phyloP scores from a whole-genome alignment of 2,113 vertebrate species.

The Oncorhynchus clarkii region DNA sequence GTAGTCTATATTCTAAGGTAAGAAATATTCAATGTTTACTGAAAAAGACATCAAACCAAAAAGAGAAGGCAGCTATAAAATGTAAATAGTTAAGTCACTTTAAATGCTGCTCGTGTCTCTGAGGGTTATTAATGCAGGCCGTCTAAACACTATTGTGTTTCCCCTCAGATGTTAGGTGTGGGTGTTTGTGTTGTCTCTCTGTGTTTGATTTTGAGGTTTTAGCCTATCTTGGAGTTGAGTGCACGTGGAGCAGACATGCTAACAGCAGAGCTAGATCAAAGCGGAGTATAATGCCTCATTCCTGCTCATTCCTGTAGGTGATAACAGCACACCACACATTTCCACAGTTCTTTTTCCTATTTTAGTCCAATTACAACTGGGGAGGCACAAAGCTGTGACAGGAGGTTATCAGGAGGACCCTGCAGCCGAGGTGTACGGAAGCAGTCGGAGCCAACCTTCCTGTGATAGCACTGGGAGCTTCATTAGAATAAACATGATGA shows the following conservation, averaged over 20 bases:
- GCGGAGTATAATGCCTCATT: slow-evolving; percentile 47
- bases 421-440: slow-evolving; percentile 27
- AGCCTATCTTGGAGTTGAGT: slow-evolving; percentile 1
- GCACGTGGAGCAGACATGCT: neutral
- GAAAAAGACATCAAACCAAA: too few relatives aligned
- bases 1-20: too few relatives aligned
- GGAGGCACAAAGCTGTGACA: slow-evolving; percentile 32
- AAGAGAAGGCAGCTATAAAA: too few relatives aligned
- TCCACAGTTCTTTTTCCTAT: slow-evolving; percentile 32
- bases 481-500: neutral
- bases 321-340: slow-evolving; percentile 44
- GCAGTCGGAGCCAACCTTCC: slow-evolving; percentile 32
- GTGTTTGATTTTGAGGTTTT: slow-evolving; percentile 45
- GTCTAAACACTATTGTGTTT: slow-evolving; percentile 31
- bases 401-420: slow-evolving; percentile 60
- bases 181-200: slow-evolving; percentile 42
- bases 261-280: slow-evolving; percentile 53
- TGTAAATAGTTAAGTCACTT: too few relatives aligned
- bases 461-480: slow-evolving; percentile 37
- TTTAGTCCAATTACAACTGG: slow-evolving; percentile 44
- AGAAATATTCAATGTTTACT: too few relatives aligned
- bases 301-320: slow-evolving; percentile 33
- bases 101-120: too few relatives aligned
- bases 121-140: slow-evolving; percentile 28
- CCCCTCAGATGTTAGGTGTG: slow-evolving; percentile 29